phyloP scores from a whole-genome alignment of 2,797 vertebrate genomes.

The Pseudomugil gertrudae region DNA sequence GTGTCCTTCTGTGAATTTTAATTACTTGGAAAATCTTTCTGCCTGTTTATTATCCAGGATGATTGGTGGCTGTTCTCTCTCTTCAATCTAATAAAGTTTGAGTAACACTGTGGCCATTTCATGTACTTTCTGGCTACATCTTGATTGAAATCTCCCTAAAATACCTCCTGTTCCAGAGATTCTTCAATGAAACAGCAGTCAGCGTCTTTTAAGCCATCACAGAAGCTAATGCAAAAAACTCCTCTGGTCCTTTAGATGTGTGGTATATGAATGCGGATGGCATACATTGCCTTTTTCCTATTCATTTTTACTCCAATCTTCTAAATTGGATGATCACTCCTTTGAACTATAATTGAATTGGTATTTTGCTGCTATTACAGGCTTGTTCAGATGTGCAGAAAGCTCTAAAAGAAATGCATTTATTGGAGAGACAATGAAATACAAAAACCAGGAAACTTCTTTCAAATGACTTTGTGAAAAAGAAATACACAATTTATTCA shows the following conservation, averaged over 20 bases:
- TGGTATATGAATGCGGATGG: constrained; percentile 81
- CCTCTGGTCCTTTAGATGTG: constrained; percentile 55
- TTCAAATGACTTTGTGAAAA: constrained; percentile 15
- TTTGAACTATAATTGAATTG: not conserved
- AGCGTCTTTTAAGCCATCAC: constrained; percentile 63
- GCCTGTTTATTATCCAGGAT: constrained; percentile 5
- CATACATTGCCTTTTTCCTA: constrained; percentile 50
- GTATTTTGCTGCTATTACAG: not conserved
- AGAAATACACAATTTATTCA: not conserved
- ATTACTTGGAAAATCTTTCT: constrained; percentile 1
- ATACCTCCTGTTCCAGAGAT: constrained; percentile 4
- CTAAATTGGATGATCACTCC: not conserved
- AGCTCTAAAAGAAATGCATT: not conserved
- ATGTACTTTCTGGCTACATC: constrained; percentile 13
- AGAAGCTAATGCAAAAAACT: constrained; percentile 45
- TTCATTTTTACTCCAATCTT: constrained; percentile 11
- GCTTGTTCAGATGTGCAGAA: constrained; percentile 4
- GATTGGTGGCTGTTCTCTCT: constrained; percentile 29
- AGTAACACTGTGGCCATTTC: constrained; percentile 7
- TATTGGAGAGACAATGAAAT: not conserved
- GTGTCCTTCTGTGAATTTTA: constrained; percentile 3
- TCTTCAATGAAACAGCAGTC: constrained; percentile 7
- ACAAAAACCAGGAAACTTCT: not conserved
- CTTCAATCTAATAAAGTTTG: constrained; percentile 12
- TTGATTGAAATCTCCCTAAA: constrained; percentile 1